phyloP scores from a whole-genome alignment of 2,113 vertebrate species.

The Ardeotis arabs region DNA sequence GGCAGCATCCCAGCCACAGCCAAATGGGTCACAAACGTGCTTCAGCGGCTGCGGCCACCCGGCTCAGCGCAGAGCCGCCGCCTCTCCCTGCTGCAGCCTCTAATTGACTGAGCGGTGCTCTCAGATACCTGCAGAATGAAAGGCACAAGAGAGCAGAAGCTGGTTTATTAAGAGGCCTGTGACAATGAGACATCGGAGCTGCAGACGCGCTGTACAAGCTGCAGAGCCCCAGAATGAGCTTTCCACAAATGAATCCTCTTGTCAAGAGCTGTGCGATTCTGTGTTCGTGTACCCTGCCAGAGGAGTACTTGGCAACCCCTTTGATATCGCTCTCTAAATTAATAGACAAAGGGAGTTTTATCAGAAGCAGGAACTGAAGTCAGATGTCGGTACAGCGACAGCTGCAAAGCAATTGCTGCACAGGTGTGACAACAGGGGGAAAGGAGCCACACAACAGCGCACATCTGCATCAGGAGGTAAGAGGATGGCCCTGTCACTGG shows the following conservation, averaged over 20 bases:
- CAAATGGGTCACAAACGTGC: background rate
- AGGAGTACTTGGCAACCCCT: conserved; percentile 65
- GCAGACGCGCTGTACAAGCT: conserved; percentile 29
- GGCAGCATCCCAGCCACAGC: background rate
- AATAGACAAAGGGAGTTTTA: conserved; percentile 60
- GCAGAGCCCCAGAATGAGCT: conserved; percentile 48
- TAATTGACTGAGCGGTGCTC: conserved; percentile 14
- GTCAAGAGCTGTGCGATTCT: conserved; percentile 34
- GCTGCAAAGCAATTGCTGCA: conserved; percentile 40
- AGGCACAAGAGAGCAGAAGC: conserved; percentile 18
- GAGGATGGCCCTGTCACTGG: background rate
- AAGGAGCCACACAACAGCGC: background rate
- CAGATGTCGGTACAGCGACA: conserved; percentile 48
- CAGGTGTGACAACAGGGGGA: conserved; percentile 16
- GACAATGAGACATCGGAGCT: conserved; percentile 30
- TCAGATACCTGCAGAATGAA: conserved; percentile 29
- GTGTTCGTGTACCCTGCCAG: conserved; percentile 54
- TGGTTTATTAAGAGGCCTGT: conserved; percentile 38
- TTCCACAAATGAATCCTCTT: conserved; percentile 64
- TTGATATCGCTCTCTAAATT: conserved; percentile 65
- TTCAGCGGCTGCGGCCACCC: background rate
- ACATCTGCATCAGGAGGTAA: background rate
- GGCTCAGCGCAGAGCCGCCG: rapidly evolving
- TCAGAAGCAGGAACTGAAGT: conserved; percentile 61
- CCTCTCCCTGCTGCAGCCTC: background rate